Conservation (phyloP, 2,888 invertebrate species). For the Amaurobius ferox region DNA sequence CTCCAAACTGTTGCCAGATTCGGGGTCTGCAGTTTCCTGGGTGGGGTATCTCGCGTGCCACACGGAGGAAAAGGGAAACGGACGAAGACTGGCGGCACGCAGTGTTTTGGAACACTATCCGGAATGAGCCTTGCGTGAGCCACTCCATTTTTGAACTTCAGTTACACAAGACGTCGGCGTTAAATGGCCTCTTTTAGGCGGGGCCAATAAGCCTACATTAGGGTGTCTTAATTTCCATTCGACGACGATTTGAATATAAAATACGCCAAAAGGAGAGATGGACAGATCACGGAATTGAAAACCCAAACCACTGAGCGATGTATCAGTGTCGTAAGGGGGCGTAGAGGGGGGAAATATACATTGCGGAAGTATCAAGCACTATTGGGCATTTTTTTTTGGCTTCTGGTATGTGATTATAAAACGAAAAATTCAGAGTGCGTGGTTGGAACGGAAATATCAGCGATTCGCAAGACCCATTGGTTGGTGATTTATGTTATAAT, state of each 20-base stretch:
- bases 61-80: slow-evolving; percentile 38
- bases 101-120: slow-evolving; percentile 3
- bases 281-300: neutral
- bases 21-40: slow-evolving; percentile 43
- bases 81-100: slow-evolving; percentile 30
- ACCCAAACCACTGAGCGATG: neutral
- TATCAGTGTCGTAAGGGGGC: neutral
- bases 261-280: neutral
- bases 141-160: slow-evolving; percentile 30
- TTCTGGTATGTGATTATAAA: neutral
- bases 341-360: neutral
- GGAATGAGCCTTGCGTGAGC: slow-evolving; percentile 39
- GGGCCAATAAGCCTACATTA: slow-evolving; percentile 37
- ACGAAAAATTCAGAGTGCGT: neutral
- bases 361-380: neutral
- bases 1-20: neutral
- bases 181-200: slow-evolving; percentile 41
- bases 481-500: neutral
- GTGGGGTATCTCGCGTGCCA: slow-evolving; percentile 44
- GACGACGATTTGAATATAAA: slow-evolving; percentile 1
- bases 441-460: neutral
- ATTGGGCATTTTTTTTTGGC: neutral
- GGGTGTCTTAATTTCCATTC: slow-evolving; percentile 53
- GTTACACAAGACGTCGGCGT: slow-evolving; percentile 53
- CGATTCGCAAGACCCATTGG: neutral